Conservation (phyloP, 2,888 invertebrate species). For the Arrhopalites spinosus region DNA sequence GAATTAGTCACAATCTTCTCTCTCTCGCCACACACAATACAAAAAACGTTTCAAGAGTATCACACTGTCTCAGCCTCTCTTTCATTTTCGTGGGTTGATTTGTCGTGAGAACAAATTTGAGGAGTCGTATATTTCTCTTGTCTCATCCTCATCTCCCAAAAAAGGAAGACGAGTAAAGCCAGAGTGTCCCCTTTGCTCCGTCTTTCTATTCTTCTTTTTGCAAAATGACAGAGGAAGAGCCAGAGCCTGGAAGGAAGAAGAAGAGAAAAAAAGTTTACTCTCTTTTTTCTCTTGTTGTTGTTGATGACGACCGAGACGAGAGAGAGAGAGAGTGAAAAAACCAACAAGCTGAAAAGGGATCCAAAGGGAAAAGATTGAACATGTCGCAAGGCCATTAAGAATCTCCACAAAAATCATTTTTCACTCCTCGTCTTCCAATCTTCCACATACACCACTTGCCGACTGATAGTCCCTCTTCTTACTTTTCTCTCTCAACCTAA, state of each 20-base stretch:
- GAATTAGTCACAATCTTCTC: too few species aligned
- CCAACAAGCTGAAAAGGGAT: slow-evolving; percentile 35
- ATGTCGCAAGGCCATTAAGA: slow-evolving; percentile 42
- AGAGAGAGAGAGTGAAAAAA: neutral
- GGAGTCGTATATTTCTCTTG: neutral
- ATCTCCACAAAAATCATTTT: slow-evolving; percentile 45
- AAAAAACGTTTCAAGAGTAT: too few species aligned
- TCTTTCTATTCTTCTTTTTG: neutral
- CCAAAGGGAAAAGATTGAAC: slow-evolving; percentile 39
- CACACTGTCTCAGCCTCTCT: slow-evolving; percentile 17
- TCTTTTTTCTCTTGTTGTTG: neutral
- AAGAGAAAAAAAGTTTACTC: neutral
- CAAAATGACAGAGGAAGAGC: neutral
- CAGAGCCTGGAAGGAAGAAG: neutral
- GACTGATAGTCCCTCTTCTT: neutral
- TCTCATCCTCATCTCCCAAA: neutral
- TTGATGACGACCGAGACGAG: neutral
- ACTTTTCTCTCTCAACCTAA: neutral
- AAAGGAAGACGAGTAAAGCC: neutral
- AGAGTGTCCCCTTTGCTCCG: neutral
- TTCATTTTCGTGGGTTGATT: neutral
- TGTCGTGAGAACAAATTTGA: slow-evolving; percentile 17
- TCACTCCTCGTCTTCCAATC: slow-evolving; percentile 1
- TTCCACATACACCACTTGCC: neutral
- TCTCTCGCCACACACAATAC: too few species aligned